Percentiles rank a stretch among this genome's conserved stretches.
Evolutionary conservation across 2,113 vertebrate genomes (phyloP).

Genomic region (Pterophyllum scalare): DNA sequence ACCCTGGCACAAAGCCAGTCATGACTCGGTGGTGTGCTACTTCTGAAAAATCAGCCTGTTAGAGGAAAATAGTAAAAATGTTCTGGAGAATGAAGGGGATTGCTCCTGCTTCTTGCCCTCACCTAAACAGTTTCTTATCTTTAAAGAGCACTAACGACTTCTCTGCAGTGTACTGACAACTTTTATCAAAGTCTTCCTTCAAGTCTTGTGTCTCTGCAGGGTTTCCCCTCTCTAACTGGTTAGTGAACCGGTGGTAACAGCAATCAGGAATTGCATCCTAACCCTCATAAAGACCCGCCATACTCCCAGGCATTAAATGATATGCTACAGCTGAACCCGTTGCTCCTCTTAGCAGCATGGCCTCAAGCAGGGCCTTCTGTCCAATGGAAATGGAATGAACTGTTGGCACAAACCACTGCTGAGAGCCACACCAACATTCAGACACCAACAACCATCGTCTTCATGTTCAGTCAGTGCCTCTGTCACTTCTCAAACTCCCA

Average conservation of each 20-base stretch:
- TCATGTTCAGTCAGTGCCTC: background rate
- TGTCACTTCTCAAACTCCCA: background rate
- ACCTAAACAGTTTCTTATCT: background rate
- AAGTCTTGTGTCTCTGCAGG: background rate
- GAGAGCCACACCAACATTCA: constrained; percentile 8
- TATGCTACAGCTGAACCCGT: constrained; percentile 10
- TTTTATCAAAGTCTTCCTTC: background rate
- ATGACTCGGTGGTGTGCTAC: background rate
- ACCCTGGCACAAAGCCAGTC: background rate
- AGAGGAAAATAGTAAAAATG: background rate
- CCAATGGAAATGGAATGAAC: constrained; percentile 15
- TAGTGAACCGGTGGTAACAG: background rate
- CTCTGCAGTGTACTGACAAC: background rate
- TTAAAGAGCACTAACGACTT: background rate
- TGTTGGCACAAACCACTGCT: background rate
- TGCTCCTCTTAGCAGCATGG: background rate
- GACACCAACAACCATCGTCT: background rate
- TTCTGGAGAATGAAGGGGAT: background rate
- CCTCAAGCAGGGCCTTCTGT: constrained; percentile 7
- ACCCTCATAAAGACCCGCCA: background rate
- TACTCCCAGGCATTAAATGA: constrained; percentile 45
- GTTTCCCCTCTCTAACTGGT: background rate
- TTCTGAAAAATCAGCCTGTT: background rate
- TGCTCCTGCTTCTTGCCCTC: background rate
- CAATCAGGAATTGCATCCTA: constrained; percentile 6